Base-by-base conservation (phyloP, 1,140 invertebrate species). In the Caenorhabditis tropicalis region DNA sequence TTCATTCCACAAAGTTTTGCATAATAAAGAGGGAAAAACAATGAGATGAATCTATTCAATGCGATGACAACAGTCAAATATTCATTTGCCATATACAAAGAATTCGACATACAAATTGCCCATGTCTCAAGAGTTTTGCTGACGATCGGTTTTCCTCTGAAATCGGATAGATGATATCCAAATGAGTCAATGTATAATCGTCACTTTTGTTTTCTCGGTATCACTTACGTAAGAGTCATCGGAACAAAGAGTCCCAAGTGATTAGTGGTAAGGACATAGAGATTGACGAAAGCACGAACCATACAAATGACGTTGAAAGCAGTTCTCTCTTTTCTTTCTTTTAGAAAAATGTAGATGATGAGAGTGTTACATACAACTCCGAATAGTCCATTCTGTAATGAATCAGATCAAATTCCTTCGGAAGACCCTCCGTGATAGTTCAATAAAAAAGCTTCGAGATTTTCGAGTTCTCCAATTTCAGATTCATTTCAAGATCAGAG, bases 271-370 rank as follows among this genome's bases (percentile, higher is more conserved):
- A 74, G 19, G 27, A 43, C 29, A 31, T 43, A 74, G 7, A 46
- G 10, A n/a, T 74, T 74, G 1, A 74, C 65, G 10, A 74, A 15
- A 9, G 65, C 65, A 24, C 65, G 36, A 12, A 74, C 36, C 65
- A 74, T 74, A 27, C 65, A 74, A 1, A 74, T 74, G n/a, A 74
- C 65, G 43, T 74, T 74, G 36, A 74, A 74, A 15, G 65, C 33
- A 19, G 65, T 74, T 43, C 36, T 39, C 12, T 74, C 65, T 21
- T 74, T 74, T 3, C 21, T 33, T 74, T 74, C 65, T 43, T 74
- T 74, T 0, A 31, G 12, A 6, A 74, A 74, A 24, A 74, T 74
- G 65, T 74, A 74, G 19, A 74, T 43, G 19, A 74, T 43, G 36
- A 74, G 21, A 43, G 27, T 7, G 36, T 74, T 74, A 36, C 65